Conservation (phyloP, 2,888 invertebrate species). For the Megamerina dolium region DNA sequence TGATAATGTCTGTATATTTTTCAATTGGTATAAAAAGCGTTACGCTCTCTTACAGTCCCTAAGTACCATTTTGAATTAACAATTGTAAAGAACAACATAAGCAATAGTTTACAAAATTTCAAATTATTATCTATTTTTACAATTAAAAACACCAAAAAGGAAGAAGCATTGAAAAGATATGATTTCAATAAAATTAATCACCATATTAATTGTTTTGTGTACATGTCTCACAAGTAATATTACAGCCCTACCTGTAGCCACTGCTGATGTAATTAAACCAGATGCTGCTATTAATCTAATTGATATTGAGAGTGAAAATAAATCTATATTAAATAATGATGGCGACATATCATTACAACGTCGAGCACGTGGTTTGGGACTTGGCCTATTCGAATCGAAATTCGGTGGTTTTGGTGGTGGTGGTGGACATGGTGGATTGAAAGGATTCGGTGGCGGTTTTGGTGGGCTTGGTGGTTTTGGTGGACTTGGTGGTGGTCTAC, state of each 20-base stretch:
- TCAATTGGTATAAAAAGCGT: too few species aligned
- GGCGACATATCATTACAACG: conserved; percentile 21
- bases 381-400: conserved; percentile 25
- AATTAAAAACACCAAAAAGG: too few species aligned
- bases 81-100: too few species aligned
- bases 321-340: conserved; percentile 7
- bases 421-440: conserved; percentile 19
- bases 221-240: conserved; percentile 6
- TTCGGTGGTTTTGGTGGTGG: conserved; percentile 24
- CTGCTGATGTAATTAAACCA: conserved; percentile 1
- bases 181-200: too few species aligned
- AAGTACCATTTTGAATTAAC: too few species aligned
- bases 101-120: too few species aligned
- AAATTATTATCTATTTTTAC: too few species aligned
- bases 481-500: conserved; percentile 27
- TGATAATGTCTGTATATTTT: too few species aligned
- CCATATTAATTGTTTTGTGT: too few species aligned
- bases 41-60: too few species aligned
- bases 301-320: conserved; percentile 25
- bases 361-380: conserved; percentile 29
- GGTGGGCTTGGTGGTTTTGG: conserved; percentile 22
- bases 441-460: conserved; percentile 25
- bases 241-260: conserved; percentile 21
- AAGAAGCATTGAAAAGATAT: too few species aligned
- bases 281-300: too few species aligned